Evolutionary conservation across 92 coral and sea anemone species (phyloP), one percentile per base, ranked within the genome.

Genomic region (Parazoanthus darwini): DNA sequence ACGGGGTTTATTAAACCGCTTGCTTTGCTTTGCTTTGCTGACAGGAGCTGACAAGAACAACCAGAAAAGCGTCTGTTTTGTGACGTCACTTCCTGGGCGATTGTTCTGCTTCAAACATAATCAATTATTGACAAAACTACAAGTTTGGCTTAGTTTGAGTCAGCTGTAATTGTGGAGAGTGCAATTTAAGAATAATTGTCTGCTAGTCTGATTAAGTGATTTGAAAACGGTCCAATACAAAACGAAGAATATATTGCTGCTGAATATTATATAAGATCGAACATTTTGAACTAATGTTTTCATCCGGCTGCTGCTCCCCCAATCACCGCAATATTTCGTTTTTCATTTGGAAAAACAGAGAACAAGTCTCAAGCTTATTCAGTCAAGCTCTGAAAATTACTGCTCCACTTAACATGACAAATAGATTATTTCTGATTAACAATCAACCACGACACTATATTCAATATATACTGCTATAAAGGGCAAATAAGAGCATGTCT

Each of bases 41-140:
- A 35, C 13, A 39, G 35, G 23, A 76, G 33, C 80, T 37, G 78
- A 42, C 16, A 29, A 39, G 44, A 36, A 36, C 59, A 54, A 74
- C n/a, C 78, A 14, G 46, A 63, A 29, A 63, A 63, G 80, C 80
- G 48, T 76, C 51, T 76, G 54, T 76, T 76, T 76, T 76, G 80
- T 76, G 80, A 76, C 80, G 80, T 76, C 80, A 76, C 80, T 76
- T 76, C 80, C 80, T 76, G 80, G 10, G 16, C 48, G 46, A 5
- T 10, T 22, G 51, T 39, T 76, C 46, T 22, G 54, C 1, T 76
- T 39, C 25, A 76, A 76, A 76, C 80, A 76, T 37, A 35, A 76
- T 76, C 9, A 76, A 76, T 37, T 76, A 76, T 76, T 76, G 80
- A 76, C 46, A 16, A 9, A 74, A 76, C 8, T 76, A n/a, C 4